Evolutionary conservation across 2,113 vertebrate genomes (phyloP).

Genomic region (Cebidichthys violaceus): DNA sequence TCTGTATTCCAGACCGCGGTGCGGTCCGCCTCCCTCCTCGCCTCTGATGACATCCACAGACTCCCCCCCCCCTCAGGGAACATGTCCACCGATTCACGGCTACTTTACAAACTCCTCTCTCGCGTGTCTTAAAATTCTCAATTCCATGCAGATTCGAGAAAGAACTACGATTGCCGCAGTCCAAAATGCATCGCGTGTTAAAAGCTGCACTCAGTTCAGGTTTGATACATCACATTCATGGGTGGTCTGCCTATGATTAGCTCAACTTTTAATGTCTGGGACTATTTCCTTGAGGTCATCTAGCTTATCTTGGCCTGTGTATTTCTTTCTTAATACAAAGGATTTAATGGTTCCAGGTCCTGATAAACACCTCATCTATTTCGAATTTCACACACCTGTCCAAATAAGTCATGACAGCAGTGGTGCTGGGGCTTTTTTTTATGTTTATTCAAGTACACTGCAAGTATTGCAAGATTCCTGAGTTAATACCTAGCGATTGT

Average conservation of each 20-base stretch:
- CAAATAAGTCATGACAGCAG: conserved; percentile 49
- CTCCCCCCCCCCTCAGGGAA: conserved; percentile 55
- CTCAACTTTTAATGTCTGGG: conserved; percentile 33
- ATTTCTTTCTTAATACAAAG: conserved; percentile 29
- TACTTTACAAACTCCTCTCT: conserved; percentile 46
- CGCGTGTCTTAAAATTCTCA: conserved; percentile 44
- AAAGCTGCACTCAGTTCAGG: conserved; percentile 4
- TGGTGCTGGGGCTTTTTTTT: neutral
- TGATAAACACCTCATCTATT: conserved; percentile 56
- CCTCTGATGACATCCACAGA: conserved; percentile 81
- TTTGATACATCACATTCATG: conserved; percentile 44
- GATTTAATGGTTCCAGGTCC: conserved; percentile 41
- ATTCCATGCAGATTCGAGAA: conserved; percentile 23
- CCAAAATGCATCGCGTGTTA: neutral
- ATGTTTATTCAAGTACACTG: conserved; percentile 58
- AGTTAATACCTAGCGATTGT: conserved; percentile 52
- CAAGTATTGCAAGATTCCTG: conserved; percentile 60
- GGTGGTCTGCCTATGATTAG: conserved; percentile 65
- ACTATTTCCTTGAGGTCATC: conserved; percentile 28
- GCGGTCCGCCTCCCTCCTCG: conserved; percentile 49
- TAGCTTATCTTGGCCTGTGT: conserved; percentile 25
- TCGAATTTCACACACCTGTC: conserved; percentile 64
- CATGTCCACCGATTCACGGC: conserved; percentile 57
- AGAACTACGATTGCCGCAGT: neutral
- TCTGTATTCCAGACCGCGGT: conserved; percentile 77